Base-by-base conservation (phyloP, 2,888 invertebrate species). In the Hyposoter didymator region DNA sequence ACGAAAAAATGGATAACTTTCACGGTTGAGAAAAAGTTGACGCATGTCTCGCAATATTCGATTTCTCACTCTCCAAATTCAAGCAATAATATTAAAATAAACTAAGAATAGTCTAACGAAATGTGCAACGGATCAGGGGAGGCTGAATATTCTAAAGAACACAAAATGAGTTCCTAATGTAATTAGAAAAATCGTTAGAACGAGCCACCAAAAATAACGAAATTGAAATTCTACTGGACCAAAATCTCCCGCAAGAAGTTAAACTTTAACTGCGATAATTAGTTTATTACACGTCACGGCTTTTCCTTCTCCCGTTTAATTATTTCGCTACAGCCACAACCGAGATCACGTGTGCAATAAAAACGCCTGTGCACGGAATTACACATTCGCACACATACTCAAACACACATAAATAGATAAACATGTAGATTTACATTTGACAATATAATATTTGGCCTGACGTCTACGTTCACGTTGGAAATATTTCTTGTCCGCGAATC, bases 401-500 rank as follows among this genome's bases (percentile, higher is more conserved):
- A 12, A 2, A n/a, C 1, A 39, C n/a, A 35, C 19, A 5, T 43
- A 17, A 47, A 47, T 22, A 14, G 10, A 7, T 32, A 12, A 6
- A 22, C 28, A 28, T 28, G 4, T 28, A 14, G 14, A 28, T 22
- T 14, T 47, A 45, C 28, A 47, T 47, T 28, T 45, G 6, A 5
- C 32, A 22, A 28, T 49, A 28, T 22, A 47, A 59, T 14, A 45
- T 47, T 69, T 28, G 12, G 52, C 73, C 43, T 66, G 69, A 67
- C 32, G 39, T 78, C 59, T 62, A 19, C 64, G 47, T 69, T 49
- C 7, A 28, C 28, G 49, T 52, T 32, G n/a, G 76, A 84, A 81
- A 84, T 75, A 82, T 84, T 79, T 75, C 74, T 59, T 59, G 67
- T 22, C 49, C 59, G 47, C n/a, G 59, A 39, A 74, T 59, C 43